Conservation (phyloP, 2,113 vertebrate genomes). For the Megaptera novaeangliae region DNA sequence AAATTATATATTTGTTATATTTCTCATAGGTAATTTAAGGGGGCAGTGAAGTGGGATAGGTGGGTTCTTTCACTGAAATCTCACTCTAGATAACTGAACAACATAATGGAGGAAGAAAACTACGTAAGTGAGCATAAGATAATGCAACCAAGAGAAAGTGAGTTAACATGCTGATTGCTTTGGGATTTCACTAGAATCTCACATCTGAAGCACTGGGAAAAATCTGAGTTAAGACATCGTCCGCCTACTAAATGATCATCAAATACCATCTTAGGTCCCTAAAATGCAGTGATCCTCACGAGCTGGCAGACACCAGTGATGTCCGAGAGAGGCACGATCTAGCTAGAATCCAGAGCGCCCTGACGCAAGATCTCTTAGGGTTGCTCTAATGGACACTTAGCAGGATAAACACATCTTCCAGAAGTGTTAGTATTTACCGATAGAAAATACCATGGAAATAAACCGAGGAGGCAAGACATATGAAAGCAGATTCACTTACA, state of each 20-base stretch:
- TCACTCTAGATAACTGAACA: conserved; percentile 20
- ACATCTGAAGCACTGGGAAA: neutral
- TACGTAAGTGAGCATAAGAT: neutral
- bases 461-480: neutral
- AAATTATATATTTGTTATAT: conserved; percentile 38
- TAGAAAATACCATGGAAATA: neutral
- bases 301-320: neutral
- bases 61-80: conserved; percentile 34
- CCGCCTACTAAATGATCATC: neutral
- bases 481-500: neutral
- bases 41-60: neutral
- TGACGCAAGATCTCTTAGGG: neutral
- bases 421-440: conserved; percentile 1
- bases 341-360: neutral
- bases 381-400: neutral
- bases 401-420: neutral
- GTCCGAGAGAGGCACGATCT: neutral
- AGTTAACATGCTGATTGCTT: neutral
- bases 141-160: conserved; percentile 12
- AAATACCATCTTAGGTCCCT: neutral
- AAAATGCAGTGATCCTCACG: neutral
- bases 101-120: conserved; percentile 26
- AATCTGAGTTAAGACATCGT: neutral
- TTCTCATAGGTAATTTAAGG: conserved; percentile 42
- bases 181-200: neutral